Base-by-base conservation (phyloP, 1,140 invertebrate genomes). In the Hycleus phaleratus region DNA sequence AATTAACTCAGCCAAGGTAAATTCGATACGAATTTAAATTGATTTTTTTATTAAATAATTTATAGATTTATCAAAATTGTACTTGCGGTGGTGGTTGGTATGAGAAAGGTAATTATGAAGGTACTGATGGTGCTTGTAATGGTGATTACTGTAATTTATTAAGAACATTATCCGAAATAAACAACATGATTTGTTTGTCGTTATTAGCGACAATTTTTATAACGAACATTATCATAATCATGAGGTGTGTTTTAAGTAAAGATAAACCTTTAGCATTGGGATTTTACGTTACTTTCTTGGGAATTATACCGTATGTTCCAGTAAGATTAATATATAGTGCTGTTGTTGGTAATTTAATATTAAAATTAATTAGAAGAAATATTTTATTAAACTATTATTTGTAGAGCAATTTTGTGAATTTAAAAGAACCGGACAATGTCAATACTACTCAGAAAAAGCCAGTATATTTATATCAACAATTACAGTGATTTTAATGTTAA, bases 261-360 rank as follows among this genome's bases (percentile, higher is more conserved):
- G 82, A 85, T 55, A 85, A 85, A 65, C 71, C 81, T 0, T 56
- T 83, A 24, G 75, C 80, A 0, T 72, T 85, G 59, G 81, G 77
- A n/a, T 78, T 83, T 18, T 76, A 78, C 59, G 62, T 83, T 32
- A 75, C 73, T 44, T 70, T 78, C 10, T 61, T 78, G 2, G 74
- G 75, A 0, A 58, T 84, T 0, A 75, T 84, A 7, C 75, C 77
- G 10, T 78, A 80, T 61, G 62, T 84, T 3, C 77, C 78, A 1
- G 78, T 79, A 2, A 81, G 80, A 70, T 61, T 82, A 6, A 66
- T 76, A 26, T 84, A 84, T 59, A 68, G 79, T 39, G 26, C 68
- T 18, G 75, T 83, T 10, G 70, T 75, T 10, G 71, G 78, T 79
- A 70, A 9, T 42, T 38, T 42, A 49, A 39, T 25, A 48, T 44